Percentiles rank a stretch among this genome's conserved stretches.
phyloP scores from a whole-genome alignment of 1,140 invertebrate species.

The Bombyx mori region DNA sequence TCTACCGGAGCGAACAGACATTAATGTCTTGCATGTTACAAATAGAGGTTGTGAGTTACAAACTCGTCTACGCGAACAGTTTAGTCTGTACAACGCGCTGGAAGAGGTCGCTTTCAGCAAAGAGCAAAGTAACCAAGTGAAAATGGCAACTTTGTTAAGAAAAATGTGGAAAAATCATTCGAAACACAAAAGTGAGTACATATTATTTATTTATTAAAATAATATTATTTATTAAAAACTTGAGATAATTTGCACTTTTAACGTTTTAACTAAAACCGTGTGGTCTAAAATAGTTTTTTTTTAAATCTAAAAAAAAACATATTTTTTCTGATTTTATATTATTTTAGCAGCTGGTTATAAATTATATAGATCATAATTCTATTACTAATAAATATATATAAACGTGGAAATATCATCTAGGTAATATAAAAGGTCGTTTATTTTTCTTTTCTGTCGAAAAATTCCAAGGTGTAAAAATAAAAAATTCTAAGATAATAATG shows the following conservation, averaged over 20 bases:
- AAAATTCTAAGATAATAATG: no score
- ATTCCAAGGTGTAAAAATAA: no score
- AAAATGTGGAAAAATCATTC: slow-evolving; percentile 78
- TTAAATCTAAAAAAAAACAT: neutral
- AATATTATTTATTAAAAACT: neutral
- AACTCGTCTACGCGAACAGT: slow-evolving; percentile 27
- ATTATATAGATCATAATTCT: no score
- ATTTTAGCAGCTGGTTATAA: neutral
- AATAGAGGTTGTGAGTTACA: slow-evolving; percentile 21
- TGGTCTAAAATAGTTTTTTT: neutral
- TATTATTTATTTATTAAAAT: neutral
- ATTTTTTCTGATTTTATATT: neutral
- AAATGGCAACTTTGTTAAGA: slow-evolving; percentile 73
- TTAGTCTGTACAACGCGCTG: slow-evolving; percentile 28
- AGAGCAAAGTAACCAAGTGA: slow-evolving; percentile 8
- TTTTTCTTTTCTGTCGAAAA: no score
- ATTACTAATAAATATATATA: no score
- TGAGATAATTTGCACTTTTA: neutral
- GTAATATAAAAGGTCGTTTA: no score
- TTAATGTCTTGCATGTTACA: slow-evolving; percentile 16
- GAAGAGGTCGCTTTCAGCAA: slow-evolving; percentile 28
- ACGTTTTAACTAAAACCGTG: neutral
- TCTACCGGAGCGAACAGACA: slow-evolving; percentile 1
- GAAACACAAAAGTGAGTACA: slow-evolving; percentile 78
- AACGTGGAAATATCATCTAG: no score